phyloP scores from a whole-genome alignment of 2,888 invertebrate species.

The Sympetrum striolatum region DNA sequence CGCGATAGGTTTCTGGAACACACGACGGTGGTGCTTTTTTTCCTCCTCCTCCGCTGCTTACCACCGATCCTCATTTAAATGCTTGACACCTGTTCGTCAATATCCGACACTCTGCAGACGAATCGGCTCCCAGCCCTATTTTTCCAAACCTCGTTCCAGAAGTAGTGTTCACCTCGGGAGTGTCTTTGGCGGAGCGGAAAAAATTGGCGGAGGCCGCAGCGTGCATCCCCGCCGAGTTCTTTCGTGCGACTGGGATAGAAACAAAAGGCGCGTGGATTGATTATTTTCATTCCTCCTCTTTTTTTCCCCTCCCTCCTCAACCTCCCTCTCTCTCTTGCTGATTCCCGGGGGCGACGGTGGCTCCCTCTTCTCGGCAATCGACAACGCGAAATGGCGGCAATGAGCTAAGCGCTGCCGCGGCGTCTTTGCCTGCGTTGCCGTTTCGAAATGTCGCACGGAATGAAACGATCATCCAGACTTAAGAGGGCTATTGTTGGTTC shows the following conservation, averaged over 20 bases:
- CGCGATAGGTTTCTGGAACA: not conserved
- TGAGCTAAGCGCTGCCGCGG: not conserved
- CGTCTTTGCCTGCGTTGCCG: not conserved
- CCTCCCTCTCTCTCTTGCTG: not conserved
- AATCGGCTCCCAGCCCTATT: not conserved
- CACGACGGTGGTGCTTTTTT: not conserved
- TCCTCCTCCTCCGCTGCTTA: not conserved
- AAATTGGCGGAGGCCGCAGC: not conserved
- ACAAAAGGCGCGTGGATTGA: slow-evolving; percentile 42
- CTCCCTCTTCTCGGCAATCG: slow-evolving; percentile 5
- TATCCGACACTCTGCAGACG: not conserved
- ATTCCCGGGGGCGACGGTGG: slow-evolving; percentile 6
- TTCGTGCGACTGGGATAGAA: slow-evolving; percentile 40
- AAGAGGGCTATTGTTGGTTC: too few relatives aligned
- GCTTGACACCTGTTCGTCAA: slow-evolving; percentile 11
- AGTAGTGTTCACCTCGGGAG: not conserved
- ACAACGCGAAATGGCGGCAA: not conserved
- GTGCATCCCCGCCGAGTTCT: slow-evolving; percentile 33
- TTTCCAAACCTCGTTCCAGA: not conserved
- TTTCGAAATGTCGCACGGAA: too few relatives aligned
- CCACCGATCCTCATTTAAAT: not conserved
- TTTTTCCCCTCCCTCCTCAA: slow-evolving; percentile 1
- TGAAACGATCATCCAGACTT: too few relatives aligned
- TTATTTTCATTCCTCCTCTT: slow-evolving; percentile 39
- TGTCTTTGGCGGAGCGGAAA: not conserved